Evolutionary conservation across 2,113 vertebrate genomes (phyloP), one percentile per base, ranked within the genome.

Genomic region (Cynoglossus semilaevis): DNA sequence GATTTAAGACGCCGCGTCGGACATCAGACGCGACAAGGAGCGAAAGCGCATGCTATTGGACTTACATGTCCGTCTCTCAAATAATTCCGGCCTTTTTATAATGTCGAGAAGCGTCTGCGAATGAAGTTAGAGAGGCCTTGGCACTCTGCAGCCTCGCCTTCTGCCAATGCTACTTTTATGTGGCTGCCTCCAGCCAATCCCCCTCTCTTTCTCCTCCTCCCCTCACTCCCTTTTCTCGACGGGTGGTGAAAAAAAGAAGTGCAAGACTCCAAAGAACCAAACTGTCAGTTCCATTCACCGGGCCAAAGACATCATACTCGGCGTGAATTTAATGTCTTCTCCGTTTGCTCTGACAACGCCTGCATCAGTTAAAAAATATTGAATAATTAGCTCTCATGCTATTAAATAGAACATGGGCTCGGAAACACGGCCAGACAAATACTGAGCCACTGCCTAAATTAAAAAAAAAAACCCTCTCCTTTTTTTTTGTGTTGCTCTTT

Each of bases 241-340:
- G 52, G 56, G 65, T 56, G 74, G 59, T 59, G 68, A 77, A 52
- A 12, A 37, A 70, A 64, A 40, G n/a, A 40, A 61, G 50, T 38
- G 54, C 40, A 55, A 70, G 66, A 44, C 63, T 63, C 52, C 54
- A 47, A 59, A 63, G 64, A 63, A 68, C 58, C 66, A 63, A 81
- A 81, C 78, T 82, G 79, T 80, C 80, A 76, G 45, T 79, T 80
- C 66, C 68, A 72, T 49, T 75, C 51, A 34, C 45, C 38, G 13
- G 41, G 82, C 82, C 82, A 84, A 84, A 80, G 72, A 77, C 77
- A 80, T 74, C 79, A 76, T 57, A 58, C 67, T 69, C 22, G 18
- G 46, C 6, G 45, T 54, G 51, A 77, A 77, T 73, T 74, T 72
- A 77, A 80, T 70, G 60, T 13, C 66, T 72, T 72, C 72, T 77